Percentiles rank a stretch among this genome's conserved stretches.
These are phyloP conservation scores for Trissolcus brochymenae DNA, from an alignment of 2,888 invertebrate species.

Conservation along the genomic window DNA sequence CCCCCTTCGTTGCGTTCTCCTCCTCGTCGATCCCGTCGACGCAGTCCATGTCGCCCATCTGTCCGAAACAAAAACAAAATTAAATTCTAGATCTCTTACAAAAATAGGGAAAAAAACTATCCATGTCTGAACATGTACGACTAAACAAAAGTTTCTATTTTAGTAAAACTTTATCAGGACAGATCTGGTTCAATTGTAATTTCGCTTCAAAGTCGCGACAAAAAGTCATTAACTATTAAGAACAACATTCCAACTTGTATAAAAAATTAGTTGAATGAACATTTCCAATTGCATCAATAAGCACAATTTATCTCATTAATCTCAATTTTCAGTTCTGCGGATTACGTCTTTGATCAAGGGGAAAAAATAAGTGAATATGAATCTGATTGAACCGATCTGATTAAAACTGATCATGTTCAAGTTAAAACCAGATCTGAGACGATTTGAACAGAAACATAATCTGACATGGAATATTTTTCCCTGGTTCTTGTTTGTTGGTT, in stretches of 20 bases:
- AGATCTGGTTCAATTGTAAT: not conserved
- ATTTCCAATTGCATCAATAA: too few relatives aligned
- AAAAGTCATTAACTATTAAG: too few relatives aligned
- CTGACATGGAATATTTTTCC: too few relatives aligned
- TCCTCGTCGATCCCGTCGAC: slow-evolving; percentile 73
- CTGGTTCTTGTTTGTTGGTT: not conserved
- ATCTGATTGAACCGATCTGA: not conserved
- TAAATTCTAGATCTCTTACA: not conserved
- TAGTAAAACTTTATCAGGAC: not conserved
- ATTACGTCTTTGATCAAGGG: too few relatives aligned
- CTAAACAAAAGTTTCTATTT: not conserved
- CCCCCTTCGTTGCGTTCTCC: slow-evolving; percentile 60
- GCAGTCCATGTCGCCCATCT: slow-evolving; percentile 71
- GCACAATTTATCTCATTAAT: too few relatives aligned
- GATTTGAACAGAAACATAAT: too few relatives aligned
- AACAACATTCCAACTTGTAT: too few relatives aligned
- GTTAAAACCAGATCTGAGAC: not conserved
- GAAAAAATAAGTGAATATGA: not conserved
- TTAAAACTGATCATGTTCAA: too few relatives aligned
- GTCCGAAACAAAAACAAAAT: not conserved
- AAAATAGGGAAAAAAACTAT: not conserved
- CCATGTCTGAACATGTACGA: not conserved
- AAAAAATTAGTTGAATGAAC: too few relatives aligned
- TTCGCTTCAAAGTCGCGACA: not conserved
- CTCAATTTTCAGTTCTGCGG: too few relatives aligned